Evolutionary conservation across 2,113 vertebrate genomes (phyloP).

Genomic region (Grantiella picta): DNA sequence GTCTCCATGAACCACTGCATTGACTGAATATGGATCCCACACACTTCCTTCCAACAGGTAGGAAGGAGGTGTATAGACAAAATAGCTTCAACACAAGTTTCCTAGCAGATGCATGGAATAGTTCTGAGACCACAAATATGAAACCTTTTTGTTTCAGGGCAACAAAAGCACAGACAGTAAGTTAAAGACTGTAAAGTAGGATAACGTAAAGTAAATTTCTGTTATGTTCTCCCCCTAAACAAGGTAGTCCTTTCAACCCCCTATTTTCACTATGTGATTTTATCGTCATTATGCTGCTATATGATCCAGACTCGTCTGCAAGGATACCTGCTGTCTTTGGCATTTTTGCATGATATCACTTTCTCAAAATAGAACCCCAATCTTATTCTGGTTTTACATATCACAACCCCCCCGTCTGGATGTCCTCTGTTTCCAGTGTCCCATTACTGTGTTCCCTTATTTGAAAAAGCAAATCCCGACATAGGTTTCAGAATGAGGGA

Average conservation of each 20-base stretch:
- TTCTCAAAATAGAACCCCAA: background rate
- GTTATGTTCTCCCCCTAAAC: background rate
- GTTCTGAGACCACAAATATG: background rate
- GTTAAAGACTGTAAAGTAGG: background rate
- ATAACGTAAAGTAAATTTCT: background rate
- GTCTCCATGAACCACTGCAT: background rate
- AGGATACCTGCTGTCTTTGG: background rate
- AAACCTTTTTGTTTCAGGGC: background rate
- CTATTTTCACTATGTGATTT: background rate
- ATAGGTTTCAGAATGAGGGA: background rate
- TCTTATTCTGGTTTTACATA: background rate
- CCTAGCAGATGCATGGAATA: background rate
- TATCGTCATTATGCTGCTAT: background rate
- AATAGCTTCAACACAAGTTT: background rate
- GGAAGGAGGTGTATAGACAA: background rate
- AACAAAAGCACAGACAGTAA: background rate
- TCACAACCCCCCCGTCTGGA: accelerated
- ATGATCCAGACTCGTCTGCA: background rate
- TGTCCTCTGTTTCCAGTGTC: background rate
- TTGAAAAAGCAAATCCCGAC: background rate
- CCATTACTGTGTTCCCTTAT: background rate
- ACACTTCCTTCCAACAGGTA: background rate
- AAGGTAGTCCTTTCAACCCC: background rate
- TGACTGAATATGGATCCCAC: background rate
- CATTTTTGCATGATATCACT: background rate